Evolutionary conservation across 2,888 invertebrate genomes (phyloP).

Genomic region (Lasioglossum leucozonium): DNA sequence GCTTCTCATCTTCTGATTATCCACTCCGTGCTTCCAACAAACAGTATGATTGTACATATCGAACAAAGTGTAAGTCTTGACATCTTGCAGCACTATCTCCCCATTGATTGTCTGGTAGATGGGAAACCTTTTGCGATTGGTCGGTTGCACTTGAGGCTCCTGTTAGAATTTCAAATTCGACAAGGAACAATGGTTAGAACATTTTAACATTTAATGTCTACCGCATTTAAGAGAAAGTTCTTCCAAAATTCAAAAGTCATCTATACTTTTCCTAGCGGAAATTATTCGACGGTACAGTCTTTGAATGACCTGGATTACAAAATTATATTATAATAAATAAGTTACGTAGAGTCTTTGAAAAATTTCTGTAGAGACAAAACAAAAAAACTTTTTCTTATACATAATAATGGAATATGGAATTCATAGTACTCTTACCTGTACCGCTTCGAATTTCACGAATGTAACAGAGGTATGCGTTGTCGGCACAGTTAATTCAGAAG

Average conservation of each 20-base stretch:
- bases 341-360: background rate
- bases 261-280: background rate
- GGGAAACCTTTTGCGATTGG: constrained; percentile 63
- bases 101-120: constrained; percentile 76
- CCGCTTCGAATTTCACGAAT: constrained; percentile 77
- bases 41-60: constrained; percentile 77
- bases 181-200: background rate
- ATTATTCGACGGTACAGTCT: background rate
- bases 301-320: background rate
- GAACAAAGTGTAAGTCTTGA: constrained; percentile 77
- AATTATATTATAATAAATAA: background rate
- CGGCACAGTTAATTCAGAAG: constrained; percentile 73
- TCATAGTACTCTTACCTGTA: constrained; percentile 57
- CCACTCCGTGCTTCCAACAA: constrained; percentile 80
- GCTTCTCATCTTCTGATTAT: constrained; percentile 75
- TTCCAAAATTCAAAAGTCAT: background rate
- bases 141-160: constrained; percentile 62
- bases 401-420: background rate
- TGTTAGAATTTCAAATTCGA: constrained; percentile 41
- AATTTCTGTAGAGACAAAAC: background rate
- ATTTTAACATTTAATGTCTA: background rate
- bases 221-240: background rate
- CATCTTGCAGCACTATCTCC: constrained; percentile 76
- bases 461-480: constrained; percentile 77
- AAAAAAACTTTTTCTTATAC: background rate